Evolutionary conservation across 1,140 invertebrate genomes (phyloP).

Genomic region (Macrosteles quadrilineatus): DNA sequence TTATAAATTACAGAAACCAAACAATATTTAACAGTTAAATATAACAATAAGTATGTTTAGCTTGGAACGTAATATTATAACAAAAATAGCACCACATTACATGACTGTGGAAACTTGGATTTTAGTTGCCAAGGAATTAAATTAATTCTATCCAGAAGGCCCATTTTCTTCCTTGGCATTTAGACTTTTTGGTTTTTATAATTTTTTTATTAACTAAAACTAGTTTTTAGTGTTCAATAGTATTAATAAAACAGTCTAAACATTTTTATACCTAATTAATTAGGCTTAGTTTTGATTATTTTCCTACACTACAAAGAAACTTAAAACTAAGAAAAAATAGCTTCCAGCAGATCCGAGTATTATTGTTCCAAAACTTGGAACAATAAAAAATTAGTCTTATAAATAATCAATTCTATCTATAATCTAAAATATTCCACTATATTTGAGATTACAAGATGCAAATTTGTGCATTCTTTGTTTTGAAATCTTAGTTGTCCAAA

Average conservation of each 20-base stretch:
- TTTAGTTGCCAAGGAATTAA: too few relatives aligned
- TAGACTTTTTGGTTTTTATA: too few relatives aligned
- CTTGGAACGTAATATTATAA: too few relatives aligned
- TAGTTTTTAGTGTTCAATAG: background rate
- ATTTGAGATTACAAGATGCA: background rate
- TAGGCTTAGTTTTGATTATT: conserved; percentile 1
- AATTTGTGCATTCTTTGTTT: conserved; percentile 16
- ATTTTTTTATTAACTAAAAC: too few relatives aligned
- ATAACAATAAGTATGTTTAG: too few relatives aligned
- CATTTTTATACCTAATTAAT: background rate
- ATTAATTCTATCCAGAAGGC: too few relatives aligned
- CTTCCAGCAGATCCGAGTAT: conserved; percentile 19
- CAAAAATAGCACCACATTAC: too few relatives aligned
- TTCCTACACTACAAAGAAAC: background rate
- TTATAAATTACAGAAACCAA: too few relatives aligned
- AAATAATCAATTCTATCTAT: background rate
- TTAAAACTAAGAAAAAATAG: background rate
- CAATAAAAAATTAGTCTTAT: background rate
- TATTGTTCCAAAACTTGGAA: background rate
- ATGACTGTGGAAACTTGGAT: too few relatives aligned
- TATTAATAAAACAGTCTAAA: background rate
- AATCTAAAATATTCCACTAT: background rate
- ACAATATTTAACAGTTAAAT: too few relatives aligned
- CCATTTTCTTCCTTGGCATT: too few relatives aligned
- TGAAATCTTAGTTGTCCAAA: background rate